phyloP scores from a whole-genome alignment of 2,113 vertebrate genomes.

The Kobus ellipsiprymnus region DNA sequence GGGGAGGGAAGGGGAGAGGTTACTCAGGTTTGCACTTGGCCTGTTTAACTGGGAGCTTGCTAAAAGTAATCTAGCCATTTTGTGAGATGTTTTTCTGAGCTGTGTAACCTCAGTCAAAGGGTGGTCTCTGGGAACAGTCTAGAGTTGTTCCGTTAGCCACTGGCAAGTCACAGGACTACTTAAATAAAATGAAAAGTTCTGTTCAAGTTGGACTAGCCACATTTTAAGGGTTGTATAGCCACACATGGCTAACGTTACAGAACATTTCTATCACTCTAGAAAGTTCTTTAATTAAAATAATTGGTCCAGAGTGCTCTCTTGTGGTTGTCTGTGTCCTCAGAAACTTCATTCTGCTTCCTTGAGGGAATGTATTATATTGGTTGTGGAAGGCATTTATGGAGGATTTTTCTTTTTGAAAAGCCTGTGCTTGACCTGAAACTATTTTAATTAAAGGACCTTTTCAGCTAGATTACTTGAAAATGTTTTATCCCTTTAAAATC shows the following conservation, averaged over 20 bases:
- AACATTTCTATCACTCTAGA: background rate
- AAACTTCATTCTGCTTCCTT: background rate
- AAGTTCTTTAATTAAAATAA: background rate
- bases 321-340: background rate
- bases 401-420: background rate
- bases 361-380: background rate
- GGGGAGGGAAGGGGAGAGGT: background rate
- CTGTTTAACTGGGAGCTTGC: too few species aligned
- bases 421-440: background rate
- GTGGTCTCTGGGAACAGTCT: background rate
- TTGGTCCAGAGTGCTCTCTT: background rate
- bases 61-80: background rate
- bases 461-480: background rate
- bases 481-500: background rate
- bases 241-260: background rate
- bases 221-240: background rate
- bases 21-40: background rate
- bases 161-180: background rate
- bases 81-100: background rate
- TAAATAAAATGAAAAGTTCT: background rate
- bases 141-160: background rate
- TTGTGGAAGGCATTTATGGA: background rate
- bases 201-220: too few species aligned
- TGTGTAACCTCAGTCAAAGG: background rate
- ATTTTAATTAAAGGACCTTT: background rate